Evolutionary conservation across 2,797 vertebrate species (phyloP).

Genomic region (Malacoraja senta): DNA sequence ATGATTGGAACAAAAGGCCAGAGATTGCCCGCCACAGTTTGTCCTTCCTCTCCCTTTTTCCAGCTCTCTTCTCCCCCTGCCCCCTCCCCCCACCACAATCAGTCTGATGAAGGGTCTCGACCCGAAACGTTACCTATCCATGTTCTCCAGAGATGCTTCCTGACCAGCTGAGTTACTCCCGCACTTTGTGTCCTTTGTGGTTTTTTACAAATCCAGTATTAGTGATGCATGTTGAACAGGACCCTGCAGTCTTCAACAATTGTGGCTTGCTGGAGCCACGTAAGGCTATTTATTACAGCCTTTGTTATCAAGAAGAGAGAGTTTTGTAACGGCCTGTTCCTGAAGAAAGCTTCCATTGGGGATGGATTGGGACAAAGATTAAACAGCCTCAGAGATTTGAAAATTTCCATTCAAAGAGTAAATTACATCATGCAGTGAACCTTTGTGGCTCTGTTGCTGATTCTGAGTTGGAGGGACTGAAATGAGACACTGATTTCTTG

Average conservation of each 20-base stretch:
- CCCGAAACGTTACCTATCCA: no score
- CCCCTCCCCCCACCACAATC: no score
- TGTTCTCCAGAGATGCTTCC: no score
- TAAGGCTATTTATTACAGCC: not conserved
- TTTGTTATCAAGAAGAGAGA: not conserved
- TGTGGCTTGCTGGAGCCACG: not conserved
- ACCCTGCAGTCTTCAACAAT: not conserved
- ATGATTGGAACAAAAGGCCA: no score
- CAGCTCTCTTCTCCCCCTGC: no score
- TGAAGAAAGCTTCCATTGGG: not conserved
- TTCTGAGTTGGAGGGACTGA: not conserved
- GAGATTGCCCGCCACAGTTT: no score
- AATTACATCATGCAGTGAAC: not conserved
- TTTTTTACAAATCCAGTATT: no score
- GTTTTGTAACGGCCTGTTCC: not conserved
- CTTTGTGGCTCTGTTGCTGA: not conserved
- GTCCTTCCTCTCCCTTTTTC: no score
- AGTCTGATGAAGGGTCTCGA: no score
- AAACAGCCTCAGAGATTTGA: no score
- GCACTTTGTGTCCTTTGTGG: no score
- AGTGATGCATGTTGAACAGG: not conserved
- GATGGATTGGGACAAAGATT: not conserved
- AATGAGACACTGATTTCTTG: not conserved
- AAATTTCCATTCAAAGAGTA: not conserved
- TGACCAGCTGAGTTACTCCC: no score